phyloP scores from a whole-genome alignment of 2,113 vertebrate genomes.

The Nesogale talazaci region DNA sequence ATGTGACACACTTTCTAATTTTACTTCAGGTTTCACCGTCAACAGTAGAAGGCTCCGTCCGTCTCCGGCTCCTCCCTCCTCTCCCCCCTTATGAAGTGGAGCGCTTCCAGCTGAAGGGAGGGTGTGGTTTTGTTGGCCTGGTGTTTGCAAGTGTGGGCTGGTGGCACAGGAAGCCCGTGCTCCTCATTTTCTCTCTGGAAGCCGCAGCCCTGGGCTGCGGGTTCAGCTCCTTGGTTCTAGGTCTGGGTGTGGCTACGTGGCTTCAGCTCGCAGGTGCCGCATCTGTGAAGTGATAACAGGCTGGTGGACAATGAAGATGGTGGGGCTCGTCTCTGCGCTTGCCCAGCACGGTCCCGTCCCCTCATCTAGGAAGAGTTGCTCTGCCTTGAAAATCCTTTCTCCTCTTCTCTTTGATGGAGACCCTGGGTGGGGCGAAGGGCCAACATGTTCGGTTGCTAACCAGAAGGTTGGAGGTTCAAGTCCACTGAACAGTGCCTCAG shows the following conservation, averaged over 20 bases:
- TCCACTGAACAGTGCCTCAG: neutral
- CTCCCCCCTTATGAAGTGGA: neutral
- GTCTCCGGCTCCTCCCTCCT: constrained; percentile 36
- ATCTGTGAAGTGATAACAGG: neutral
- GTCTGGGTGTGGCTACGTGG: neutral
- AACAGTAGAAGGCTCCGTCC: constrained; percentile 29
- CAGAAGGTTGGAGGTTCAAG: neutral
- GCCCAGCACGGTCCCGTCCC: neutral
- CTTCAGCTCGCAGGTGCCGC: neutral
- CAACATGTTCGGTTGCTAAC: neutral
- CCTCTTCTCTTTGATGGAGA: neutral
- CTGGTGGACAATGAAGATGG: neutral
- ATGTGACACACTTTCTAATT: constrained; percentile 80
- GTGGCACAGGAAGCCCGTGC: neutral
- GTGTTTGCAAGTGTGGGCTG: neutral
- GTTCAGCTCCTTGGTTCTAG: neutral
- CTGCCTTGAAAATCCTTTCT: neutral
- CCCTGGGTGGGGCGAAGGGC: neutral
- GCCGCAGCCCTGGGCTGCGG: neutral
- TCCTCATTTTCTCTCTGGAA: constrained; percentile 29
- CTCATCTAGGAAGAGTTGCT: neutral
- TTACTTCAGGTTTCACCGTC: constrained; percentile 67
- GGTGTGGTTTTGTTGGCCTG: constrained; percentile 21
- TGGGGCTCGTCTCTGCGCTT: neutral
- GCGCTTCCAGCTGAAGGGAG: constrained; percentile 28